A percentile compares a stretch with the other conserved stretches of the same genome.
These are phyloP conservation scores for Trichomycterus rosablanca DNA, from an alignment of 2,113 vertebrate species.

Conservation along the genomic window DNA sequence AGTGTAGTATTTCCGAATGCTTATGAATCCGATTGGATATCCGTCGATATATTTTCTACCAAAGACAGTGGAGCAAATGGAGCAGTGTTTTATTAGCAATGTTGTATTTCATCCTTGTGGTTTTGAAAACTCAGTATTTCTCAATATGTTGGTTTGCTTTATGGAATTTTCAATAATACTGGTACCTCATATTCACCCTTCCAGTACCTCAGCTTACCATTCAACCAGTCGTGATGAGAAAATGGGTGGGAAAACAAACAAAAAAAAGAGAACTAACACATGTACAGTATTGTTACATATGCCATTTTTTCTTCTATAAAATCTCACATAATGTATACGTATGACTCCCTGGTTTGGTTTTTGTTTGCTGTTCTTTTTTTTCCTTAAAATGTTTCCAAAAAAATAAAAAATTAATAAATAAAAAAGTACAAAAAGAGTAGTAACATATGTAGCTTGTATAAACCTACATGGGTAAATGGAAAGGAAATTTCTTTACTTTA, in stretches of 20 bases:
- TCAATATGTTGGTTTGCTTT: slow-evolving; percentile 64
- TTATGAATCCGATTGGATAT: slow-evolving; percentile 69
- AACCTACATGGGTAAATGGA: slow-evolving; percentile 77
- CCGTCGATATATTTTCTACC: slow-evolving; percentile 83
- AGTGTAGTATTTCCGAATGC: too few species aligned
- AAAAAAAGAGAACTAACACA: slow-evolving; percentile 48
- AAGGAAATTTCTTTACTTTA: slow-evolving; percentile 66
- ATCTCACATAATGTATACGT: slow-evolving; percentile 53
- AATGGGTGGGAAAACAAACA: slow-evolving; percentile 34
- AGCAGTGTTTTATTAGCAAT: slow-evolving; percentile 69
- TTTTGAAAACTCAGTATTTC: slow-evolving; percentile 53
- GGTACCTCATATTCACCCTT: slow-evolving; percentile 83
- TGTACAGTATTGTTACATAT: slow-evolving; percentile 70
- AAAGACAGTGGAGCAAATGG: slow-evolving; percentile 90
- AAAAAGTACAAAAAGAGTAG: slow-evolving; percentile 74
- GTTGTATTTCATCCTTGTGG: slow-evolving; percentile 49
- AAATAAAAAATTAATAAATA: slow-evolving; percentile 76
- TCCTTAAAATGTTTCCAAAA: slow-evolving; percentile 70
- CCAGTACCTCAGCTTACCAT: slow-evolving; percentile 80
- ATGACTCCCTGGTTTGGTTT: slow-evolving; percentile 80
- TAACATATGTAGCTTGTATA: slow-evolving; percentile 90
- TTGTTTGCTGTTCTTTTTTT: slow-evolving; percentile 80
- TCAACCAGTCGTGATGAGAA: slow-evolving; percentile 66
- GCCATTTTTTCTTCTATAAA: slow-evolving; percentile 56
- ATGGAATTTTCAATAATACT: slow-evolving; percentile 68